Percentiles rank a stretch among this genome's conserved stretches.
Conservation (phyloP, 30 jellyfish, hydroid and myxozoan genomes). For the Rhopilema esculentum region DNA sequence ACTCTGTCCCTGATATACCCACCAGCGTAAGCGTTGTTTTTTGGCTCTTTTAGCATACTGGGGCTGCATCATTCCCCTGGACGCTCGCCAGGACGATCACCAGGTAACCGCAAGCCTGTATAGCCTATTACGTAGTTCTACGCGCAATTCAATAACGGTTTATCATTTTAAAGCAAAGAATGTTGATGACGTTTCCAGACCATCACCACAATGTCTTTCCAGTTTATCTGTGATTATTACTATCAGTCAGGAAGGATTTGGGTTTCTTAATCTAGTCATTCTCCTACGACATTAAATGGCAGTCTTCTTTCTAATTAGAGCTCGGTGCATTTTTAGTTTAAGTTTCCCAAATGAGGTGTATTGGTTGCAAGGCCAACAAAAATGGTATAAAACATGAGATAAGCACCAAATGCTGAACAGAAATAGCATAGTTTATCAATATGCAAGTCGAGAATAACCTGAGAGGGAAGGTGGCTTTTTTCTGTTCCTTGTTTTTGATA, state of each 20-base stretch:
- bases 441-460: too few species aligned
- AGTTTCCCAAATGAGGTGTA: background rate
- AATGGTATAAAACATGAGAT: too few species aligned
- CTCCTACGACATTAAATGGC: background rate
- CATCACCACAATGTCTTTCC: background rate
- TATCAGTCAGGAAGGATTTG: background rate
- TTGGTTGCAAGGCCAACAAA: too few species aligned
- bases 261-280: background rate
- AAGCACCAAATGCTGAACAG: too few species aligned
- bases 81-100: constrained; percentile 63
- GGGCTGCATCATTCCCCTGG: constrained; percentile 64
- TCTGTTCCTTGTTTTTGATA: too few species aligned
- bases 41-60: constrained; percentile 15
- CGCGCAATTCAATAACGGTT: background rate
- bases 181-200: background rate
- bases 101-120: constrained; percentile 43
- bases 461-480: too few species aligned
- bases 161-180: background rate
- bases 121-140: too few species aligned
- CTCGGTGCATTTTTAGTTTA: background rate
- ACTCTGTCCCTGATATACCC: background rate
- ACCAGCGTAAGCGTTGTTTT: too few species aligned
- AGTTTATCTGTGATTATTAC: background rate
- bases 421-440: too few species aligned
- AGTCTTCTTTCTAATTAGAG: background rate